Percentiles rank a stretch among this genome's conserved stretches.
Evolutionary conservation across 1,140 invertebrate genomes (phyloP).

Genomic region (Ips typographus): DNA sequence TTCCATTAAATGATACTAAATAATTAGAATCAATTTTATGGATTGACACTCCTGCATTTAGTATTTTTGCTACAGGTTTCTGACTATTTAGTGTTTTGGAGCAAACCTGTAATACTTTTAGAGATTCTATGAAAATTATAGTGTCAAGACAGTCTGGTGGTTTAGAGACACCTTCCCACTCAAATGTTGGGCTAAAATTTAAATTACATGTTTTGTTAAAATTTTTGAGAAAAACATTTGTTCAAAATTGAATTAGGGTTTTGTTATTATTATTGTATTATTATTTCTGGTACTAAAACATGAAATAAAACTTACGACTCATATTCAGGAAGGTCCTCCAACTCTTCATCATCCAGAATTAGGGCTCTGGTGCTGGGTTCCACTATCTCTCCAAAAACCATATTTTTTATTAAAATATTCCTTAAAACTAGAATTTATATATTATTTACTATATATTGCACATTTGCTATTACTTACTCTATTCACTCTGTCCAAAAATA

Average conservation of each 20-base stretch:
- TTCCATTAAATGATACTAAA: slow-evolving; percentile 34
- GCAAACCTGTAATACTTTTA: slow-evolving; percentile 35
- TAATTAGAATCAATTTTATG: slow-evolving; percentile 27
- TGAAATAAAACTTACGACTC: slow-evolving; percentile 25
- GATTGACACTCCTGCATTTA: slow-evolving; percentile 33
- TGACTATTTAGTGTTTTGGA: slow-evolving; percentile 18
- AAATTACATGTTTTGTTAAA: not conserved
- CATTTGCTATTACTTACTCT: too few species aligned
- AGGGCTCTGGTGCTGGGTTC: slow-evolving; percentile 47
- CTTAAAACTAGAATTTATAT: too few species aligned
- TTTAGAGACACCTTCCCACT: slow-evolving; percentile 38
- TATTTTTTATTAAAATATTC: slow-evolving; percentile 14
- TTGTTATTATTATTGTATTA: too few species aligned
- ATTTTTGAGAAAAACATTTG: too few species aligned
- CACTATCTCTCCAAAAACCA: slow-evolving; percentile 49
- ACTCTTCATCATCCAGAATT: slow-evolving; percentile 40
- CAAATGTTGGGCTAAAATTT: slow-evolving; percentile 35
- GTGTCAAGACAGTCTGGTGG: slow-evolving; percentile 34
- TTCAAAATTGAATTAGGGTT: too few species aligned
- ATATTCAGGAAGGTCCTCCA: slow-evolving; percentile 42
- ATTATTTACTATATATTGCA: too few species aligned
- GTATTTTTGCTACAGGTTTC: slow-evolving; percentile 34
- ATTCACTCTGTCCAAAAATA: too few species aligned
- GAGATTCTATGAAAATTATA: slow-evolving; percentile 43
- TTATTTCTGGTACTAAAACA: too few species aligned